phyloP scores from a whole-genome alignment of 2,113 vertebrate species.

The Clarias macrocephalus region DNA sequence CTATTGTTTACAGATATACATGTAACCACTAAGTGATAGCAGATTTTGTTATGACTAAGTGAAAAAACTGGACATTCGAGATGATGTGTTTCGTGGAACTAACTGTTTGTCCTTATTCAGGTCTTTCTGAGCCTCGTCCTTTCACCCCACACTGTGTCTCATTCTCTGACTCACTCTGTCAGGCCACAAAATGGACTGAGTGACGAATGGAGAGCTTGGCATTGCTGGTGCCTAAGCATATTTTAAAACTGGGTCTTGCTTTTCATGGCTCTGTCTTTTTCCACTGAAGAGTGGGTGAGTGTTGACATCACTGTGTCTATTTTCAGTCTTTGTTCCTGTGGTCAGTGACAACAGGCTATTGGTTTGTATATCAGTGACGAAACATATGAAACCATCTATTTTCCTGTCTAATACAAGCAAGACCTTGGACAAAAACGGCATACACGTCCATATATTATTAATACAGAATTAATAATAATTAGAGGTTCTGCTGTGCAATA shows the following conservation, averaged over 20 bases:
- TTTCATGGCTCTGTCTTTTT: constrained; percentile 27
- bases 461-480: not conserved
- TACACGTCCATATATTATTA: not conserved
- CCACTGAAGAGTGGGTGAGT: constrained; percentile 17
- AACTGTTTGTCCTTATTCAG: not conserved
- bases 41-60: constrained; percentile 24
- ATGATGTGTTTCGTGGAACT: not conserved
- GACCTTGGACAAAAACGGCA: not conserved
- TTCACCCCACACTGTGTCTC: constrained; percentile 58
- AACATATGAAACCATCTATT: constrained; percentile 10
- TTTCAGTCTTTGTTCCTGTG: constrained; percentile 22
- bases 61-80: not conserved
- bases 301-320: constrained; percentile 25
- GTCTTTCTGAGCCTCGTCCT: constrained; percentile 31
- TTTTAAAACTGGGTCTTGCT: constrained; percentile 16
- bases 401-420: not conserved
- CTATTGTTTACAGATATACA: constrained; percentile 16
- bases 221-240: constrained; percentile 15
- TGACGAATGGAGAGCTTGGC: constrained; percentile 35
- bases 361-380: not conserved
- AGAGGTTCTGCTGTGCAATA: not conserved
- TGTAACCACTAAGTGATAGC: constrained; percentile 14
- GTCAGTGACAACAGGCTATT: constrained; percentile 26
- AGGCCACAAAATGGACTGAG: constrained; percentile 27
- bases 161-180: constrained; percentile 65